Evolutionary conservation across 2,113 vertebrate genomes (phyloP), one percentile per base, ranked within the genome.

Genomic region (Lanius collurio): DNA sequence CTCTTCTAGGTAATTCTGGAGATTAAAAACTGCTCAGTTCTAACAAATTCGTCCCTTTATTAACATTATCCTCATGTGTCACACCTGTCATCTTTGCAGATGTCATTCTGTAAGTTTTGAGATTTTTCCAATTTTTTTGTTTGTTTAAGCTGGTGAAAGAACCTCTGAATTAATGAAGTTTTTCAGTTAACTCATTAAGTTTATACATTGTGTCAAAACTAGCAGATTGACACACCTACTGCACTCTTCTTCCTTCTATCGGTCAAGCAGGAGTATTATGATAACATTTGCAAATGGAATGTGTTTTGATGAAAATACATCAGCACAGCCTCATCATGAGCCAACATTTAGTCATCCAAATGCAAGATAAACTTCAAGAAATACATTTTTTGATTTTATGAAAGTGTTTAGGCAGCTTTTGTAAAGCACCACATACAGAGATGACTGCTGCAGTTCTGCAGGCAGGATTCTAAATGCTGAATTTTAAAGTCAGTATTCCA

Each of bases 221-320:
- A 83, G 50, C 24, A 83, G 63, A 94, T 5, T 67, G 79, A 80
- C 79, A 91, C 63, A 89, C 68, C 67, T 86, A 55, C 44, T 80
- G 59, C 42, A 83, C 33, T 83, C 63, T n/a, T 83, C 78, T 76
- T 70, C 78, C 60, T 89, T 69, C 33, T 8, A 63, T 79, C 53
- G 21, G 41, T 81, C 33, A 37, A 65, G 39, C 14, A 57, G 81
- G 24, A 93, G 41, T 63, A 68, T 92, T 89, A 60, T 26, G 60
- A 62, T 87, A 83, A 35, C 62, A 78, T 83, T 76, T 68, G 52
- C 62, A 93, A 94, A 80, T 44, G 52, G 74, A 88, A 82, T 71
- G 71, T 35, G 37, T 80, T 94, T 83, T 87, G 37, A 91, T 83
- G 87, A 93, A 95, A 96, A 95, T 93, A 87, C 96, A 97, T 89